Conservation (phyloP, 2,113 vertebrate species). For the Labeo catla region DNA sequence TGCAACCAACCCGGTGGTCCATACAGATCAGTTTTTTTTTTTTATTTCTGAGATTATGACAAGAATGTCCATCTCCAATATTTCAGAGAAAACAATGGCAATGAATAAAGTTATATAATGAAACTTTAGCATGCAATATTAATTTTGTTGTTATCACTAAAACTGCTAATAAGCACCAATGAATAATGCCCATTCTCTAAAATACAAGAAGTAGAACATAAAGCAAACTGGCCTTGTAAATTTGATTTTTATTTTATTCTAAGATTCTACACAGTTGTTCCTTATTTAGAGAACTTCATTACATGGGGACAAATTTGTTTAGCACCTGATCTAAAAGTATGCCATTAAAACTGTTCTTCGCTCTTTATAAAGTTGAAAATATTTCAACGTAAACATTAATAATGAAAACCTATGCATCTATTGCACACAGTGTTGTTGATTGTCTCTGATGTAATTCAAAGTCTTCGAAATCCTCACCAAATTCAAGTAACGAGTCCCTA, state of each 20-base stretch:
- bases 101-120: conserved; percentile 17
- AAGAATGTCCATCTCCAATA: not conserved
- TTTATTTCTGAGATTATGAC: conserved; percentile 3
- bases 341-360: not conserved
- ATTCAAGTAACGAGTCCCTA: conserved; percentile 50
- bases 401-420: conserved; percentile 27
- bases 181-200: conserved; percentile 15
- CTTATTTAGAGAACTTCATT: not conserved
- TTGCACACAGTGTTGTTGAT: conserved; percentile 34
- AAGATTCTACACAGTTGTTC: not conserved
- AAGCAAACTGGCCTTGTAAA: not conserved
- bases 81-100: not conserved
- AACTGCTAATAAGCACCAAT: conserved; percentile 20
- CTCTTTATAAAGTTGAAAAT: not conserved
- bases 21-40: not conserved
- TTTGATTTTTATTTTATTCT: not conserved
- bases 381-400: conserved; percentile 39
- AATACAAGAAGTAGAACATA: conserved; percentile 15
- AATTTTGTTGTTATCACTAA: not conserved
- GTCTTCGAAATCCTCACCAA: conserved; percentile 25
- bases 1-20: not conserved
- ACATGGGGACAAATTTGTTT: not conserved
- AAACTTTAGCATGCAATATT: conserved; percentile 24
- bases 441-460: conserved; percentile 5
- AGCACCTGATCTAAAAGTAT: not conserved